These are phyloP conservation scores for Microcebus murinus DNA, from an alignment of 2,113 vertebrate genomes.

Conservation along the genomic window DNA sequence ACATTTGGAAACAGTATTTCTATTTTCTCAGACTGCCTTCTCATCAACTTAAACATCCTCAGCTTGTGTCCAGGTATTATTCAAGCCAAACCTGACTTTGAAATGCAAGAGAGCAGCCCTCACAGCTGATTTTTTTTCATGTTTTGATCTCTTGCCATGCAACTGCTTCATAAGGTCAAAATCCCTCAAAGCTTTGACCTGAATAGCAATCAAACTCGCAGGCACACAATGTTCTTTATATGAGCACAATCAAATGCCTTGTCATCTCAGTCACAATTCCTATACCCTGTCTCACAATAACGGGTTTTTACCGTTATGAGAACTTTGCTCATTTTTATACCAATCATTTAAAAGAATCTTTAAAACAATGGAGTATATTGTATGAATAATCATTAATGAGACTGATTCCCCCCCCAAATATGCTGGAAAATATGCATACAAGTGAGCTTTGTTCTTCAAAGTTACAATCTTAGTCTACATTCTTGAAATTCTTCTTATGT, in stretches of 20 bases:
- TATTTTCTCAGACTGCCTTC: slow-evolving; percentile 11
- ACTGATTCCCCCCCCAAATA: background rate
- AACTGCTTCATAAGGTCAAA: slow-evolving; percentile 58
- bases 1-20: background rate
- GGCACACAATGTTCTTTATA: background rate
- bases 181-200: slow-evolving; percentile 62
- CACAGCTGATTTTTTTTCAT: background rate
- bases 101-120: slow-evolving; percentile 36
- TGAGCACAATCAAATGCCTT: background rate
- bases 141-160: slow-evolving; percentile 49
- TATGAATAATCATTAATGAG: background rate
- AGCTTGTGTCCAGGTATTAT: slow-evolving; percentile 12
- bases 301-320: background rate
- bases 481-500: background rate
- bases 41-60: slow-evolving; percentile 20
- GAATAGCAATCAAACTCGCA: slow-evolving; percentile 34
- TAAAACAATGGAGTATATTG: background rate
- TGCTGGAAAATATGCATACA: background rate
- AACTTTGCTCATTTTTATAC: slow-evolving; percentile 6
- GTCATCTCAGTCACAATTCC: slow-evolving; percentile 7
- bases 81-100: slow-evolving; percentile 40
- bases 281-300: background rate
- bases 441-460: slow-evolving; percentile 29
- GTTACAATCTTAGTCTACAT: background rate
- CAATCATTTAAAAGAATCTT: slow-evolving; percentile 14